These are phyloP conservation scores for Capitulum mitella DNA, from an alignment of 2,888 invertebrate species.

Conservation along the genomic window DNA sequence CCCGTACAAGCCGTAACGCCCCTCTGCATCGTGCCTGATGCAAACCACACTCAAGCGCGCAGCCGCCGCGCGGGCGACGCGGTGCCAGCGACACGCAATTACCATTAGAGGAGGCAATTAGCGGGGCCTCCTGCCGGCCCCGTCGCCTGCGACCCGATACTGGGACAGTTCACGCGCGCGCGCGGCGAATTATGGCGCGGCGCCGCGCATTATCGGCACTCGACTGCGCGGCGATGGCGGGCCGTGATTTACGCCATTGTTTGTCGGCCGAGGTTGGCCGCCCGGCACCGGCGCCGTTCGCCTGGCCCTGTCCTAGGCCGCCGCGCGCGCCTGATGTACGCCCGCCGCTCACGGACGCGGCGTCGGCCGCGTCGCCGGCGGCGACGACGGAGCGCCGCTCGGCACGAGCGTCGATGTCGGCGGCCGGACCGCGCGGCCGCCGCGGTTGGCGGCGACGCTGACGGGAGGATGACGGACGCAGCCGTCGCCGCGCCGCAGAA, in stretches of 20 bases:
- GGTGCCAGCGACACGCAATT: neutral
- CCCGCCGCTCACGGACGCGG: too few species aligned
- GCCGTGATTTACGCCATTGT: neutral
- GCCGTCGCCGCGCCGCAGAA: too few species aligned
- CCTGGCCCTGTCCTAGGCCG: too few species aligned
- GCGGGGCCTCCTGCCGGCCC: neutral
- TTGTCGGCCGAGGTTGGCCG: neutral
- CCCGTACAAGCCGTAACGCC: too few species aligned
- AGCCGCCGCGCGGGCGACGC: too few species aligned
- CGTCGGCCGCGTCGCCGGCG: too few species aligned
- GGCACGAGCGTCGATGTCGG: too few species aligned
- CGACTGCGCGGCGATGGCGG: neutral
- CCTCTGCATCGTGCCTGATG: neutral
- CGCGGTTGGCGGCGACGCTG: too few species aligned
- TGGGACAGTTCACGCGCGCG: conserved; percentile 2
- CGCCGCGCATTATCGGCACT: neutral
- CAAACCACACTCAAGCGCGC: neutral
- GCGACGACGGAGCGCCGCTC: too few species aligned
- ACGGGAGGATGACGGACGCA: too few species aligned
- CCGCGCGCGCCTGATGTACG: too few species aligned
- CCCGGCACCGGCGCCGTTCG: neutral
- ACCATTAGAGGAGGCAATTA: neutral
- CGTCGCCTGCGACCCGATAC: neutral
- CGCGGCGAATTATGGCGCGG: neutral
- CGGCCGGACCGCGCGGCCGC: too few species aligned